Evolutionary conservation across 2,888 invertebrate species (phyloP).

Genomic region (Pterostichus niger): DNA sequence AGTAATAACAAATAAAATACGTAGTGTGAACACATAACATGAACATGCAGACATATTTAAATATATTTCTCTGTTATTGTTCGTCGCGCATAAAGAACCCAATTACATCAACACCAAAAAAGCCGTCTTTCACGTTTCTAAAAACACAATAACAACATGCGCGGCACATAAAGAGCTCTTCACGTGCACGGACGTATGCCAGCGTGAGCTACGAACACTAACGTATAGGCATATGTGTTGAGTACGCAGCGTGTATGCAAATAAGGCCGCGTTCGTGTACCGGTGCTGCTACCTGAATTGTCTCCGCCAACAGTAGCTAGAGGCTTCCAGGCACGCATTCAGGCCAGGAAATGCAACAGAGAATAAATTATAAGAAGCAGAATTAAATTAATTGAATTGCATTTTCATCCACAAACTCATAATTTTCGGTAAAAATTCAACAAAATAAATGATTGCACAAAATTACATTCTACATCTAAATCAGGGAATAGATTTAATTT

Average conservation of each 20-base stretch:
- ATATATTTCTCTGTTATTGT: constrained; percentile 52
- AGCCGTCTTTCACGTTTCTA: constrained; percentile 50
- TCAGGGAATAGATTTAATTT: too few species aligned
- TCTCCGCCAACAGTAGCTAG: background rate
- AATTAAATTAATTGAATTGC: too few species aligned
- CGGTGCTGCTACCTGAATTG: constrained; percentile 10
- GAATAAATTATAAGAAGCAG: too few species aligned
- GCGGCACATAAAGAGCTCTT: constrained; percentile 37
- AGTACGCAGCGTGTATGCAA: constrained; percentile 49
- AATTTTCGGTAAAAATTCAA: too few species aligned
- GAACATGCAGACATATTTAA: constrained; percentile 51
- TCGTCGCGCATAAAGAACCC: constrained; percentile 45
- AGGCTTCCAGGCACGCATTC: background rate
- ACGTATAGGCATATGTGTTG: constrained; percentile 27
- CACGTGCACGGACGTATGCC: constrained; percentile 21
- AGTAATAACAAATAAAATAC: constrained; percentile 52
- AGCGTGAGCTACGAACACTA: constrained; percentile 28
- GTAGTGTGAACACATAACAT: constrained; percentile 33
- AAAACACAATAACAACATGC: constrained; percentile 54
- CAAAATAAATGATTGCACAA: too few species aligned
- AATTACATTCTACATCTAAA: too few species aligned
- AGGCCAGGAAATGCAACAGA: background rate
- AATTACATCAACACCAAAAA: constrained; percentile 51
- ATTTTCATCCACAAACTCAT: too few species aligned
- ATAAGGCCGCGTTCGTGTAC: constrained; percentile 32